Evolutionary conservation across 2,113 vertebrate species (phyloP), one percentile per base, ranked within the genome.

Genomic region (Neotoma lepida): DNA sequence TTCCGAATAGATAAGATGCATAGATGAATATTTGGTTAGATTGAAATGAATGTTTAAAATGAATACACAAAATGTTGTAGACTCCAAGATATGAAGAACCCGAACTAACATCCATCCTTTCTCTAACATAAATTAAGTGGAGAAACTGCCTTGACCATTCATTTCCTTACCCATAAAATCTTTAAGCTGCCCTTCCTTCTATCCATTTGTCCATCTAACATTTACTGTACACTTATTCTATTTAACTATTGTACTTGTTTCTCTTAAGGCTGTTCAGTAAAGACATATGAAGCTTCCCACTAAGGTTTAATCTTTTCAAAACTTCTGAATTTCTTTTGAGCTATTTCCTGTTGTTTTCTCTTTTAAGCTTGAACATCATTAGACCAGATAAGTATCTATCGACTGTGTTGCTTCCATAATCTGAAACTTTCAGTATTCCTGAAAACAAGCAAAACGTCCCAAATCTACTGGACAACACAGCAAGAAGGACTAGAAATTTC

Each of bases 21-120:
- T 51, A 94, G 54, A 30, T 78, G 71, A 94, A 87, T 66, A 90
- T 82, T 81, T 35, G 64, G 51, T 92, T 90, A 51, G 46, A 49
- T 86, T 88, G 71, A 94, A 90, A 88, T 92, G 77, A 94, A 92
- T 73, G 24, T 73, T 94, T 54, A 92, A 93, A 90, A 80, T 70
- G 54, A 91, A 94, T 71, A 76, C 82, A 80, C 39, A 46, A 58
- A 81, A 80, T 66, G 35, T 63, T 89, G 54, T 49, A 63, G 39
- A 84, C 39, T 96, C 90, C 30, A 93, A 94, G 85, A 85, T 73
- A 86, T 58, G 20, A 95, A 74, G 33, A 89, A 63, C 17, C n/a
- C 80, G 22, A 88, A 92, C 18, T 89, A 70, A 92, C 66, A 93
- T 49, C 64, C 6, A 58, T 46, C 30, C 20, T 92, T 56, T 90